Conservation (phyloP, 2,797 vertebrate genomes). For the Schizopygopsis malacanthus region DNA sequence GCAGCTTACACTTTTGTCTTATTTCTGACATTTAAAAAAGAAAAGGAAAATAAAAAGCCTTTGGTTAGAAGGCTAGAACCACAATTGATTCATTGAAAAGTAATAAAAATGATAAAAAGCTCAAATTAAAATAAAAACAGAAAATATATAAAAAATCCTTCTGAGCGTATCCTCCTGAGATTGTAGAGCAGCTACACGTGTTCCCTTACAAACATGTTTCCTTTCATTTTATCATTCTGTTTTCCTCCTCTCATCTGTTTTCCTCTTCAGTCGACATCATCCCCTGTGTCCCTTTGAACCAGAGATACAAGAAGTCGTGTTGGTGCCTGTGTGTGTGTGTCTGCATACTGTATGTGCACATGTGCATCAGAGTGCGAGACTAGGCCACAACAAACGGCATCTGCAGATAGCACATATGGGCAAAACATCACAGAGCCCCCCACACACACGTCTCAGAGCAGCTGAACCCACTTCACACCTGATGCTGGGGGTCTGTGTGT, state of each 20-base stretch:
- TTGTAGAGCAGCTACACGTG: conserved; percentile 22
- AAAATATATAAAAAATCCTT: neutral
- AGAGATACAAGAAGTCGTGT: conserved; percentile 44
- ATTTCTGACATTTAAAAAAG: neutral
- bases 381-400: conserved; percentile 70
- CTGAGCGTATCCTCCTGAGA: conserved; percentile 35
- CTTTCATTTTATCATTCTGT: conserved; percentile 54
- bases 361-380: conserved; percentile 61
- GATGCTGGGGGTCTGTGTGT: conserved; percentile 66
- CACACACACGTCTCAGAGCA: conserved; percentile 58
- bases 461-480: conserved; percentile 78
- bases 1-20: neutral
- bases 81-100: neutral
- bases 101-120: neutral
- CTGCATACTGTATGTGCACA: conserved; percentile 56
- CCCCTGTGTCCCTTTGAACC: conserved; percentile 57
- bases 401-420: conserved; percentile 66
- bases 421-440: conserved; percentile 56
- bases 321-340: conserved; percentile 51
- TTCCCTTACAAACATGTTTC: conserved; percentile 27
- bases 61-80: neutral
- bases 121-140: neutral
- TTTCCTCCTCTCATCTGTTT: conserved; percentile 63
- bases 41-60: neutral
- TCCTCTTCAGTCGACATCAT: conserved; percentile 61